phyloP scores from a whole-genome alignment of 2,888 invertebrate genomes.

The Hyposoter didymator region DNA sequence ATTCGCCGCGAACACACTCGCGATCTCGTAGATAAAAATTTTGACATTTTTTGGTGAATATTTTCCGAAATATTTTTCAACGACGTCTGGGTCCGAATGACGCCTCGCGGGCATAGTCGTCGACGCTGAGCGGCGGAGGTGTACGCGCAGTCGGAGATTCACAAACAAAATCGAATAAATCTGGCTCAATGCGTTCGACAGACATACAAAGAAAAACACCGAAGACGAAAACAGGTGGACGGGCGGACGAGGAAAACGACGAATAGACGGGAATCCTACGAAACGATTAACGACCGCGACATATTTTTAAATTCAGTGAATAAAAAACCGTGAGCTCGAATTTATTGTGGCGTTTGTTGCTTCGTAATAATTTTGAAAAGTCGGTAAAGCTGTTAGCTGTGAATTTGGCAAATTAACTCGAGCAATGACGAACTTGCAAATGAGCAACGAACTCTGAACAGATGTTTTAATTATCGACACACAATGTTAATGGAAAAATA shows the following conservation, averaged over 20 bases:
- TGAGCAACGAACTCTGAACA: constrained; percentile 24
- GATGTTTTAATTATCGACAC: not conserved
- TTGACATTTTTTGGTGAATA: not conserved
- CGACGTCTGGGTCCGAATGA: not conserved
- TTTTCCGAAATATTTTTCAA: not conserved
- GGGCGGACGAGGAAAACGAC: not conserved
- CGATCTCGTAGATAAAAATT: not conserved
- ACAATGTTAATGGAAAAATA: not conserved
- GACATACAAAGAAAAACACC: not conserved
- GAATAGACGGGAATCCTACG: not conserved
- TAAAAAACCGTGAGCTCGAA: not conserved
- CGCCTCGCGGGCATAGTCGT: not conserved
- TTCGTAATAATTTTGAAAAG: not conserved
- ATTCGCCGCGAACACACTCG: not conserved
- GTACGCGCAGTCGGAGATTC: not conserved
- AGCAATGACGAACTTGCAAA: constrained; percentile 42
- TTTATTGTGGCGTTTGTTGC: not conserved
- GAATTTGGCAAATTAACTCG: not conserved
- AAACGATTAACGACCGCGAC: not conserved
- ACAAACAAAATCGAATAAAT: not conserved
- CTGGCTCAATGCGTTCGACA: not conserved
- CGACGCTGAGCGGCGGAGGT: not conserved
- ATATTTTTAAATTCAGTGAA: not conserved
- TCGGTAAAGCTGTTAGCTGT: not conserved
- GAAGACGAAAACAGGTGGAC: not conserved